Evolutionary conservation across 2,888 invertebrate genomes (phyloP).

Genomic region (Ormia ochracea): DNA sequence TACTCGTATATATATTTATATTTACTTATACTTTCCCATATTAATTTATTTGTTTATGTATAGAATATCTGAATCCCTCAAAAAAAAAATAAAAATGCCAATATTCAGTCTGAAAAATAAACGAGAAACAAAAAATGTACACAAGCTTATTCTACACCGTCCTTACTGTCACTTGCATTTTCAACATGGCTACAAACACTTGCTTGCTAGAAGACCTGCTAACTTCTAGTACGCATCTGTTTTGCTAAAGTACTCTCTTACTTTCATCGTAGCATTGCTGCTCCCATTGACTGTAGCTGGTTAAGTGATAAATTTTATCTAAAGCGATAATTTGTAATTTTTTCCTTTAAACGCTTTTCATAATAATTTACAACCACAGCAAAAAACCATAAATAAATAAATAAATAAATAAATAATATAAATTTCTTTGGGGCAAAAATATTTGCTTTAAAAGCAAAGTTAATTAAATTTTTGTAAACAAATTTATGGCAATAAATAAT

Average conservation of each 20-base stretch:
- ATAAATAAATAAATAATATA: background rate
- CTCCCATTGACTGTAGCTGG: background rate
- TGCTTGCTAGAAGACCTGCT: too few relatives aligned
- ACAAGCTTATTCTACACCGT: too few relatives aligned
- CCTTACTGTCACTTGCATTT: too few relatives aligned
- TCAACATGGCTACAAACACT: too few relatives aligned
- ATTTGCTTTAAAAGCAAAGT: background rate
- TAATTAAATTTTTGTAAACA: background rate
- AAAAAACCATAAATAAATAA: slow-evolving; percentile 5
- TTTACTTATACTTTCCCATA: too few relatives aligned
- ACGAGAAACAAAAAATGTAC: too few relatives aligned
- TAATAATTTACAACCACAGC: slow-evolving; percentile 47
- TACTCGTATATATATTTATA: too few relatives aligned
- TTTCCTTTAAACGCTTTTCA: slow-evolving; percentile 54
- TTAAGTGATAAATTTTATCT: slow-evolving; percentile 31
- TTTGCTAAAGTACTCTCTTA: background rate
- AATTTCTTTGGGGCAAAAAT: background rate
- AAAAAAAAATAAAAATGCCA: too few relatives aligned
- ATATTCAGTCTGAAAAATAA: too few relatives aligned
- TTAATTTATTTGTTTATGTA: too few relatives aligned
- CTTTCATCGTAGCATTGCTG: background rate
- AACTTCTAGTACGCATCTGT: too few relatives aligned
- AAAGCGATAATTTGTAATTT: slow-evolving; percentile 50
- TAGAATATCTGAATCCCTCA: too few relatives aligned
- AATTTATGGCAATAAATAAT: background rate